Evolutionary conservation across 2,888 invertebrate genomes (phyloP).

Genomic region (Microctonus hyperodae): DNA sequence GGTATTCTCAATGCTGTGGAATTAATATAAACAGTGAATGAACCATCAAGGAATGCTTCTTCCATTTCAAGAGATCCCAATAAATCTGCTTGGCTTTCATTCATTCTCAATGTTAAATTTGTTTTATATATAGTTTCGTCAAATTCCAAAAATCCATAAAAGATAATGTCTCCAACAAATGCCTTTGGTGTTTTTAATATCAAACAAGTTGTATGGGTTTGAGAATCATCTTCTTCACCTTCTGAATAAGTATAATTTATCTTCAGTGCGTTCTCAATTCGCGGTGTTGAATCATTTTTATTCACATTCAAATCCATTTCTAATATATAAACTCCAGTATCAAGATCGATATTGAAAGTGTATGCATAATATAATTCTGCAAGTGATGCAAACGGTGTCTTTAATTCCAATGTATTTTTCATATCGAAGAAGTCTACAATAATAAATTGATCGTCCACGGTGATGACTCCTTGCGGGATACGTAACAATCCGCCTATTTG

Average conservation of each 20-base stretch:
- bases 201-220: slow-evolving; percentile 64
- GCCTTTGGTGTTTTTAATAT: slow-evolving; percentile 67
- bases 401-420: slow-evolving; percentile 68
- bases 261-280: slow-evolving; percentile 66
- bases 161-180: slow-evolving; percentile 64
- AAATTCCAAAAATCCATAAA: slow-evolving; percentile 62
- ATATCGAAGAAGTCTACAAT: slow-evolving; percentile 65
- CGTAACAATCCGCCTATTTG: slow-evolving; percentile 57
- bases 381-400: slow-evolving; percentile 66
- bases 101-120: slow-evolving; percentile 65
- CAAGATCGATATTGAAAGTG: slow-evolving; percentile 64
- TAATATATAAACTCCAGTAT: slow-evolving; percentile 61
- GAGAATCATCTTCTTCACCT: slow-evolving; percentile 56
- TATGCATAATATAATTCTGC: slow-evolving; percentile 66
- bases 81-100: slow-evolving; percentile 65
- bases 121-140: slow-evolving; percentile 66
- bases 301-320: slow-evolving; percentile 64
- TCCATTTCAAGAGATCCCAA: slow-evolving; percentile 70
- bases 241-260: slow-evolving; percentile 66
- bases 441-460: slow-evolving; percentile 68
- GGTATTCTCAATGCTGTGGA: slow-evolving; percentile 73
- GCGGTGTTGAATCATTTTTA: slow-evolving; percentile 54
- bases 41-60: slow-evolving; percentile 71
- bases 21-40: slow-evolving; percentile 69
- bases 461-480: slow-evolving; percentile 67